A percentile compares a stretch with the other conserved stretches of the same genome.
These are phyloP conservation scores for Drosophila persimilis DNA, from an alignment of 1,140 invertebrate genomes.

Conservation along the genomic window DNA sequence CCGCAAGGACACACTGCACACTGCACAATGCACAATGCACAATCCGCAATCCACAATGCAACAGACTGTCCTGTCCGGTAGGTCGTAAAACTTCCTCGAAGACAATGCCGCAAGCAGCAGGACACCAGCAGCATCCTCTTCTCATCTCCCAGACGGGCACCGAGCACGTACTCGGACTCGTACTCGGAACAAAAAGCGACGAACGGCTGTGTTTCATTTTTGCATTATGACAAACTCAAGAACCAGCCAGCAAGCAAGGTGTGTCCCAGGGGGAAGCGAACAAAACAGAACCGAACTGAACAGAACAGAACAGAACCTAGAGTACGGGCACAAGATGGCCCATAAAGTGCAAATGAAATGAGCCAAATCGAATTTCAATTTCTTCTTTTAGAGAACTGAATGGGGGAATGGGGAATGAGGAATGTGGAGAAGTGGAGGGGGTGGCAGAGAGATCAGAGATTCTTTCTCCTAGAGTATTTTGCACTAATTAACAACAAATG, in stretches of 20 bases:
- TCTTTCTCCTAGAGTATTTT: slow-evolving; percentile 30
- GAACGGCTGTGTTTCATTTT: slow-evolving; percentile 44
- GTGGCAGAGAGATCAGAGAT: slow-evolving; percentile 19
- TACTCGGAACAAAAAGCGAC: slow-evolving; percentile 16
- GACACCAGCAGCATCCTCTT: slow-evolving; percentile 15
- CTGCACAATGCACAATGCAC: too few species aligned
- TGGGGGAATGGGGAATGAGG: too few species aligned
- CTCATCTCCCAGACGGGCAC: slow-evolving; percentile 22
- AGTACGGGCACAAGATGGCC: slow-evolving; percentile 27
- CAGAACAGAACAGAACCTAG: not conserved
- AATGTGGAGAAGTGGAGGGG: slow-evolving; percentile 8
- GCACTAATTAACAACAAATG: slow-evolving; percentile 79
- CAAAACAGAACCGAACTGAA: not conserved
- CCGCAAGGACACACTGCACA: slow-evolving; percentile 6
- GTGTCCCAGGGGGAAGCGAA: slow-evolving; percentile 31
- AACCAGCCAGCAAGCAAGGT: slow-evolving; percentile 53
- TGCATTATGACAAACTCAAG: slow-evolving; percentile 66
- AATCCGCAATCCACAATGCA: slow-evolving; percentile 40
- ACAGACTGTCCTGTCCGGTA: slow-evolving; percentile 72
- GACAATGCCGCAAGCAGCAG: slow-evolving; percentile 58
- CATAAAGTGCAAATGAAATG: slow-evolving; percentile 83
- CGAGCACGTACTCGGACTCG: slow-evolving; percentile 53
- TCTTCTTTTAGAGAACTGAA: too few species aligned
- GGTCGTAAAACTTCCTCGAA: slow-evolving; percentile 65
- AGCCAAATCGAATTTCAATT: slow-evolving; percentile 74